These are phyloP conservation scores for Fregata magnificens DNA, from an alignment of 2,113 vertebrate species.

Conservation along the genomic window DNA sequence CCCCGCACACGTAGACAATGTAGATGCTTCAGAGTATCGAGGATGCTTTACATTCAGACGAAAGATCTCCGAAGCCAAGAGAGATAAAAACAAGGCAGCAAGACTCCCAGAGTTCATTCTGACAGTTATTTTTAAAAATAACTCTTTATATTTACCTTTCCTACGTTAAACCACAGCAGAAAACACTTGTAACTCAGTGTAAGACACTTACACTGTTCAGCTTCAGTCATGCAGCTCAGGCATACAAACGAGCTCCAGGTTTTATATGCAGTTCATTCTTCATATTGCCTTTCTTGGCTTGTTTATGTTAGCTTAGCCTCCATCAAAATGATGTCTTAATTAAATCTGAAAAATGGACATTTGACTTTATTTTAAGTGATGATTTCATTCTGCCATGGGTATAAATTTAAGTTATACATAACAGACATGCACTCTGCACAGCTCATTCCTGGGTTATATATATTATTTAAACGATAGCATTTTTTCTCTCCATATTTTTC, in stretches of 20 bases:
- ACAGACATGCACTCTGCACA: background rate
- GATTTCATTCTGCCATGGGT: constrained; percentile 52
- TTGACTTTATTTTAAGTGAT: constrained; percentile 68
- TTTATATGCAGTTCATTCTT: constrained; percentile 69
- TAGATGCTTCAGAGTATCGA: background rate
- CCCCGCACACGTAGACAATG: accelerated
- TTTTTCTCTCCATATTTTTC: constrained; percentile 32
- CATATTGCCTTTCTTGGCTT: constrained; percentile 54
- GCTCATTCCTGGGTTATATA: constrained; percentile 1
- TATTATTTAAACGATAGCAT: background rate
- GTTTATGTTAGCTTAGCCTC: constrained; percentile 62
- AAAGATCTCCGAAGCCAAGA: background rate
- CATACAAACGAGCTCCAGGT: constrained; percentile 63
- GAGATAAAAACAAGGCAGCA: background rate
- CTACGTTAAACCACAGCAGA: constrained; percentile 24
- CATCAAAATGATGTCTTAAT: constrained; percentile 72
- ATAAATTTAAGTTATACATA: constrained; percentile 43
- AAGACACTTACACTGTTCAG: constrained; percentile 2
- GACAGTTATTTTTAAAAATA: constrained; percentile 16
- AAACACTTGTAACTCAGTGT: constrained; percentile 37
- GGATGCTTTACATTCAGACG: background rate
- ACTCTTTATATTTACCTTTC: constrained; percentile 33
- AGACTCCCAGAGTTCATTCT: background rate
- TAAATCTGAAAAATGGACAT: constrained; percentile 72
- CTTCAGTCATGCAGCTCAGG: constrained; percentile 17